phyloP scores from a whole-genome alignment of 2,797 vertebrate species.

The Rhabdomys pumilio region DNA sequence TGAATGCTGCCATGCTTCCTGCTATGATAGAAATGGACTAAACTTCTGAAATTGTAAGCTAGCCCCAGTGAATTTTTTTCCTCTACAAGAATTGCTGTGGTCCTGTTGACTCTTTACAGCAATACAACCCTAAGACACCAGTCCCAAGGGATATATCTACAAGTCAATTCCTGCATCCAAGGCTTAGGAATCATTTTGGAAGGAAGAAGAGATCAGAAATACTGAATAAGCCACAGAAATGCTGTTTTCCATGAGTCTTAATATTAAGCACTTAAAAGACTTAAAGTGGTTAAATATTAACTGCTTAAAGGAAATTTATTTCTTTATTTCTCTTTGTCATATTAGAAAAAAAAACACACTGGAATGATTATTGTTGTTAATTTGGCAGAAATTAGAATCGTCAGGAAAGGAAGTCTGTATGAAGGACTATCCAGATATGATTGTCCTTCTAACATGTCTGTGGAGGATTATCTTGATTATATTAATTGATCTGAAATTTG shows the following conservation, averaged over 20 bases:
- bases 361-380: neutral
- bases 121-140: neutral
- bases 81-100: neutral
- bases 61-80: neutral
- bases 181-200: neutral
- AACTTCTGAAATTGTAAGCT: neutral
- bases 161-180: neutral
- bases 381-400: neutral
- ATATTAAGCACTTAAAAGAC: neutral
- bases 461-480: neutral
- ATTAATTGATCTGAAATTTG: neutral
- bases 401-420: neutral
- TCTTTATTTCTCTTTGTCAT: constrained; percentile 28
- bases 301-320: neutral
- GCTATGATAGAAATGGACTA: neutral
- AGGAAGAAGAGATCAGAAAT: neutral
- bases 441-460: neutral
- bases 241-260: neutral
- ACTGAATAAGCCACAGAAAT: neutral
- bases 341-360: constrained; percentile 26
- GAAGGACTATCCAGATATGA: neutral
- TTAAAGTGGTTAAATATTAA: neutral
- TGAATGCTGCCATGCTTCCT: neutral
- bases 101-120: neutral
- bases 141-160: neutral